Percentiles rank a stretch among this genome's conserved stretches.
These are phyloP conservation scores for Polyommatus iphigenia DNA, from an alignment of 2,888 invertebrate genomes.

Conservation along the genomic window DNA sequence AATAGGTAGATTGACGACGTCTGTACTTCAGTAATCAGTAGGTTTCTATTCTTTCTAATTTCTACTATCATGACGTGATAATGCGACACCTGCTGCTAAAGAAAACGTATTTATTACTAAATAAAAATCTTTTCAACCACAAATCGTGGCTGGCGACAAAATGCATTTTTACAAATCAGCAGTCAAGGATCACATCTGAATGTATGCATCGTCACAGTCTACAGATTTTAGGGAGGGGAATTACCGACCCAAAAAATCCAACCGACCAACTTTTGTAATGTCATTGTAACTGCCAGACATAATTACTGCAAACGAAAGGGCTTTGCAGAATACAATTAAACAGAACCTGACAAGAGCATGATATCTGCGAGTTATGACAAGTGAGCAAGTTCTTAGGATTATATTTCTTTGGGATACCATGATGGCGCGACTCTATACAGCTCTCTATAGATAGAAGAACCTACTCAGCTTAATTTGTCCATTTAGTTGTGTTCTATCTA, in stretches of 20 bases:
- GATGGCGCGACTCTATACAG: too few relatives aligned
- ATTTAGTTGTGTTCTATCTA: too few relatives aligned
- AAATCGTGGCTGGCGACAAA: not conserved
- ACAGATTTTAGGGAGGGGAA: slow-evolving; percentile 33
- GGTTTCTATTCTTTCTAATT: too few relatives aligned
- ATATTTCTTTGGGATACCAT: not conserved
- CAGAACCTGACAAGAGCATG: not conserved
- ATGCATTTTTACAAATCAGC: slow-evolving; percentile 12
- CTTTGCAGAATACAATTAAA: slow-evolving; percentile 12
- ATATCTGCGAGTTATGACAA: not conserved
- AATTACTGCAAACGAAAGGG: slow-evolving; percentile 15
- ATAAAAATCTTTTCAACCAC: not conserved
- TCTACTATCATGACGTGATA: too few relatives aligned
- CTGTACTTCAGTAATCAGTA: too few relatives aligned
- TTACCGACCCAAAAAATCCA: slow-evolving; percentile 23
- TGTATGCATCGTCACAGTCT: slow-evolving; percentile 45
- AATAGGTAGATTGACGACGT: not conserved
- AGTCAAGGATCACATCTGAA: slow-evolving; percentile 25
- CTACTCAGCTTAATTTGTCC: too few relatives aligned
- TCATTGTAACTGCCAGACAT: slow-evolving; percentile 8
- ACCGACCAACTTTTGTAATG: slow-evolving; percentile 23
- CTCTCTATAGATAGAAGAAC: too few relatives aligned
- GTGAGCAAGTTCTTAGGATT: not conserved
- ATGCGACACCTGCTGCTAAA: too few relatives aligned
- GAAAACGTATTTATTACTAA: too few relatives aligned